Base-by-base conservation (phyloP, 2,797 vertebrate genomes). In the Gephyroberyx darwinii region DNA sequence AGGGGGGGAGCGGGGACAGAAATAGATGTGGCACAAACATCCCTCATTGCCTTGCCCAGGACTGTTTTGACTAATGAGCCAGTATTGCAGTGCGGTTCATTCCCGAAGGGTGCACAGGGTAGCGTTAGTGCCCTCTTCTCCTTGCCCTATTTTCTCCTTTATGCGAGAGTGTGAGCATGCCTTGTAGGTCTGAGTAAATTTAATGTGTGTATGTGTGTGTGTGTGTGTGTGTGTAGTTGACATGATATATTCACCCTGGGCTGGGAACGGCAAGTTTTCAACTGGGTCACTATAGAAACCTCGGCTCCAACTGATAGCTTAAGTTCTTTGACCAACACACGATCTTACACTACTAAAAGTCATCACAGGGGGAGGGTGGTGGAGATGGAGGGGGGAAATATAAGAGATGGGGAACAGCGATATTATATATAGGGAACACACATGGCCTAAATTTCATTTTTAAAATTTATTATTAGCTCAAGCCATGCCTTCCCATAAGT, bases 41-140 rank as follows among this genome's bases (percentile, higher is more conserved):
- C 60, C 72, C 74, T 84, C 70, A 60, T 71, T 81, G 77, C 69
- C 70, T 78, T 17, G 73, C 75, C 84, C 69, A 54, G 31, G 86
- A 83, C 85, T 68, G 43, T 80, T 86, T 86, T 86, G 87, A 91
- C 88, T 93, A 92, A 94, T 91, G 91, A 92, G 78, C 77, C 78
- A 55, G 81, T 45, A 61, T 54, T 78, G 83, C 79, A 78, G 76
- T 77, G 77, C 76, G 81, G 82, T 84, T 79, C 35, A 82, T 62
- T 91, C 92, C 90, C 90, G 59, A 65, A 78, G 75, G 86, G 75
- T 17, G 31, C 41, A 1, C 73, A 60, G 65, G 71, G 59, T 72
- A 78, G 72, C 63, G 39, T 74, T 81, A 80, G 55, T 72, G 83
- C 57, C 85, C 72, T 47, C 77, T 78, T 88, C 80, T 88, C 89